Conservation (phyloP, 2,888 invertebrate genomes). For the Microchrysa polita region DNA sequence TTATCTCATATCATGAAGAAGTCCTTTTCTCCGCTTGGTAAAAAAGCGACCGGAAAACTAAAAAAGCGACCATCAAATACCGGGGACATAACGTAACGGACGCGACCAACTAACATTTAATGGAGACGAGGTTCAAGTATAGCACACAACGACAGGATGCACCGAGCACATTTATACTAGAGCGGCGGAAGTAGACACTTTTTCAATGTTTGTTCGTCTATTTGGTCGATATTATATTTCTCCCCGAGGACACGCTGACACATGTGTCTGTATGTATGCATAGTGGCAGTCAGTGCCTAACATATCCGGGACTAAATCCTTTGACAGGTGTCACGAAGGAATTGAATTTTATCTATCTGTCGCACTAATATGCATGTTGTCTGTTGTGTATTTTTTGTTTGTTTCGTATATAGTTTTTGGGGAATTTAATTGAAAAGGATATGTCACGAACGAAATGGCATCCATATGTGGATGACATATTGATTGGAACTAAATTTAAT, state of each 20-base stretch:
- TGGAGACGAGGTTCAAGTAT: neutral
- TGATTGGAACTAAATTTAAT: slow-evolving; percentile 35
- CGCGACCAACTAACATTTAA: neutral
- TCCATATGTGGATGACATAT: slow-evolving; percentile 16
- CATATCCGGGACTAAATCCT: slow-evolving; percentile 31
- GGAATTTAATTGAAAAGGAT: neutral
- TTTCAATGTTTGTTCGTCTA: no score
- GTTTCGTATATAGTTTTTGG: no score
- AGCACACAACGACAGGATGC: slow-evolving; percentile 5
- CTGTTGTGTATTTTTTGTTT: no score
- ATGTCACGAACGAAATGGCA: neutral
- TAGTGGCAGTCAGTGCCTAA: slow-evolving; percentile 11
- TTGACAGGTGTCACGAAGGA: slow-evolving; percentile 36
- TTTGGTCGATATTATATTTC: neutral
- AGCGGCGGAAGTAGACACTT: no score
- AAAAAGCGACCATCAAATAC: neutral
- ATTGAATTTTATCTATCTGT: slow-evolving; percentile 29
- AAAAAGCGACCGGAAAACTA: slow-evolving; percentile 9
- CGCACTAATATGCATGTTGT: slow-evolving; percentile 4
- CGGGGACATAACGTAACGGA: neutral
- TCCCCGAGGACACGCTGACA: no score
- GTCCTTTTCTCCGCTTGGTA: no score
- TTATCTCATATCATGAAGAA: no score
- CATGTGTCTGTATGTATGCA: no score
- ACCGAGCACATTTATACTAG: neutral